Percentiles rank a stretch among this genome's conserved stretches.
Evolutionary conservation across 2,113 vertebrate species (phyloP).

Genomic region (Tonatia bakeri): DNA sequence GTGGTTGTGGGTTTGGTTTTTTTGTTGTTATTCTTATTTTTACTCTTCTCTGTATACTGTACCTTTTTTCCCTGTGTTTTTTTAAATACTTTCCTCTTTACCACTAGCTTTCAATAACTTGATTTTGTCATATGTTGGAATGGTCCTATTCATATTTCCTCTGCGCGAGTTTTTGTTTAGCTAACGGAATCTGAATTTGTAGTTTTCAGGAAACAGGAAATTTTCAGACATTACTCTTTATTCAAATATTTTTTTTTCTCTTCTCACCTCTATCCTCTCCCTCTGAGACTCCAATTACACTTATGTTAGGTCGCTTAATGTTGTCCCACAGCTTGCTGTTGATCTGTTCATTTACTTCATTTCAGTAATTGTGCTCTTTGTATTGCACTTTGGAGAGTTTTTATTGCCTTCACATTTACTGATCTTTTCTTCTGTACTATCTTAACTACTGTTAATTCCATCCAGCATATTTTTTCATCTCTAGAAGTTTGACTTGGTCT

Average conservation of each 20-base stretch:
- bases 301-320: not conserved
- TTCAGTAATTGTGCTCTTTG: not conserved
- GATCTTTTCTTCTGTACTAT: not conserved
- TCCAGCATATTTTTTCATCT: not conserved
- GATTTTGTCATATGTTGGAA: not conserved
- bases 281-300: not conserved
- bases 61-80: not conserved
- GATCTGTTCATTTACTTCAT: not conserved
- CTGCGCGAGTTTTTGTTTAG: not conserved
- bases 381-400: not conserved
- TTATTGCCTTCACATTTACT: not conserved
- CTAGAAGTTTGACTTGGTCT: not conserved
- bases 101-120: not conserved
- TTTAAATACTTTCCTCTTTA: not conserved
- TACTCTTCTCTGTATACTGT: not conserved
- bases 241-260: not conserved
- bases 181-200: not conserved
- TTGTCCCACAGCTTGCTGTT: not conserved
- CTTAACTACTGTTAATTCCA: not conserved
- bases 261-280: not conserved
- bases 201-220: not conserved
- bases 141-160: not conserved
- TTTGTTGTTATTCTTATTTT: not conserved
- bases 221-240: not conserved
- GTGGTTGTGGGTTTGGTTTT: too few relatives aligned